Base-by-base conservation (phyloP, 2,888 invertebrate genomes). In the Drosophila villosipedis region DNA sequence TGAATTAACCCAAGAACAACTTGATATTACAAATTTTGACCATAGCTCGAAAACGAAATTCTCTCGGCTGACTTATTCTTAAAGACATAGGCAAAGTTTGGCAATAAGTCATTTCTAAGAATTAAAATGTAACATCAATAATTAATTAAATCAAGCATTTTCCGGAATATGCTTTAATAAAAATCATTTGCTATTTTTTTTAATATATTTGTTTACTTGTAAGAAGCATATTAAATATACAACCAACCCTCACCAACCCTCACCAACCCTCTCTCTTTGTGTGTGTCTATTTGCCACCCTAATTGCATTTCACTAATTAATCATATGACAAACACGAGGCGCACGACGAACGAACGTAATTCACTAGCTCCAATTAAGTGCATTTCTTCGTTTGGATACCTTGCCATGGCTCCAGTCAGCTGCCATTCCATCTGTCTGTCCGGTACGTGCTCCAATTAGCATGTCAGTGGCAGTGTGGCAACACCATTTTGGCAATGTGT, bases 401-500 rank as follows among this genome's bases (percentile, higher is more conserved):
- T 58, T 61, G 25, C 50, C 35, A 16, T 7, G 33, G 28, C 53
- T 43, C 43, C 28, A 31, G 54, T 22, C 50, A 31, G 6, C 28
- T 39, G 58, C 30, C 33, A 55, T 62, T 58, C 35, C 6, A 6
- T 16, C 33, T 57, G 68, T 58, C 30, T 49, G 37, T 66, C 47
- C 68, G 57, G 66, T 83, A 85, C 85, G 85, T 86, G 85, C 86
- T 77, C 76, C 85, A 86, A 86, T 86, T 89, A 89, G 86, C 85
- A 80, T 73, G 69, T 69, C 70, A 64, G 64, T n/a, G 41, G 61
- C 73, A 41, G 28, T 39, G 66, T 67, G 78, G 60, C 79, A 76
- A 64, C 68, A 68, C 58, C 58, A 80, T 69, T 72, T 58, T 54
- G 76, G 78, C 80, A 84, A 78, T 71, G 80, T 80, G 76, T 71